Evolutionary conservation across 2,797 vertebrate species (phyloP).

Genomic region (Chaetodon trifasciatus): DNA sequence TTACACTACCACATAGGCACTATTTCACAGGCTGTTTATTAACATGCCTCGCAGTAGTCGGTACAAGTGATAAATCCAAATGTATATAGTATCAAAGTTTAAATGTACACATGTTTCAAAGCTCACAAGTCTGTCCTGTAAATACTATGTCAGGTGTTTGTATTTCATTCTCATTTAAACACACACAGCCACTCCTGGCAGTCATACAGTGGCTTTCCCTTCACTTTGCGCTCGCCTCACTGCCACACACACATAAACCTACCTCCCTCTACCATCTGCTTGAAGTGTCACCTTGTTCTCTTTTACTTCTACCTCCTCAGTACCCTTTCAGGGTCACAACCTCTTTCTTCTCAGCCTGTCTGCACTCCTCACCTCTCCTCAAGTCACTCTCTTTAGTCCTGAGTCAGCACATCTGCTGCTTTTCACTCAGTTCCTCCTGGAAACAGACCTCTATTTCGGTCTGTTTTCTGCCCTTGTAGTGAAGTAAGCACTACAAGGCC

Average conservation of each 20-base stretch:
- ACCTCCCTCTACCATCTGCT: constrained; percentile 67
- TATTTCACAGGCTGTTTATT: constrained; percentile 7
- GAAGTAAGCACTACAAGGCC: neutral
- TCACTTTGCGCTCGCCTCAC: constrained; percentile 2
- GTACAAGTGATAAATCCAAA: neutral
- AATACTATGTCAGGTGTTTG: neutral
- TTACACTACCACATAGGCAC: neutral
- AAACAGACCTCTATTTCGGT: neutral
- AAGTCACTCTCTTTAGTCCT: constrained; percentile 37
- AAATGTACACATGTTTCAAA: constrained; percentile 12
- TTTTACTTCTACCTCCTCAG: constrained; percentile 23
- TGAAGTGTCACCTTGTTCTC: constrained; percentile 46
- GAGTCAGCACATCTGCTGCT: constrained; percentile 66
- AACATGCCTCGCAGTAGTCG: neutral
- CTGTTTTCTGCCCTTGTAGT: constrained; percentile 11
- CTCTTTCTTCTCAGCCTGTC: constrained; percentile 45
- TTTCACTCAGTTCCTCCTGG: constrained; percentile 42
- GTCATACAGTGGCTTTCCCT: neutral
- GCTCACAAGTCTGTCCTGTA: neutral
- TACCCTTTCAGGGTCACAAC: constrained; percentile 32
- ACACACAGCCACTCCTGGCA: neutral
- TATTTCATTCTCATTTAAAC: neutral
- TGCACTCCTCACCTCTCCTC: constrained; percentile 39
- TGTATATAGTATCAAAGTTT: neutral
- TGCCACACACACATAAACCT: constrained; percentile 5